A percentile compares a stretch with the other conserved stretches of the same genome.
Conservation (phyloP, 2,113 vertebrate genomes). For the Tyto alba region DNA sequence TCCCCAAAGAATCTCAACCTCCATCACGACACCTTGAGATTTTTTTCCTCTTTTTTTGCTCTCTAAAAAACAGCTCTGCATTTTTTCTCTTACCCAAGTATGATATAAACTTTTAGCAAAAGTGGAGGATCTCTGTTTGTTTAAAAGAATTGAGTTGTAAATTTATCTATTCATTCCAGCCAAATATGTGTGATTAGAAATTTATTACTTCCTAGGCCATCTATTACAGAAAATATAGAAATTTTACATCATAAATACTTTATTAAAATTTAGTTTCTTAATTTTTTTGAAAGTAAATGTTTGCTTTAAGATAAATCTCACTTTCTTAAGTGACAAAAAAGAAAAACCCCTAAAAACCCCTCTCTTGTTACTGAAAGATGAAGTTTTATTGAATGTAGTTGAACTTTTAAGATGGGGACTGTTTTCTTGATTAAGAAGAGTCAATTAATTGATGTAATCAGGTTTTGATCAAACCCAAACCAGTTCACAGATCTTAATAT, state of each 20-base stretch:
- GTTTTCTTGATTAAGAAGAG: background rate
- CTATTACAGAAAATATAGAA: background rate
- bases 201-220: background rate
- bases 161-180: background rate
- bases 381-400: background rate
- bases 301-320: background rate
- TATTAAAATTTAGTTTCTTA: background rate
- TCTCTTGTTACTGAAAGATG: background rate
- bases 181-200: background rate
- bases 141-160: background rate
- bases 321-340: background rate
- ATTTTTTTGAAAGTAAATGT: background rate
- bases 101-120: background rate
- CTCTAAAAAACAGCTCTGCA: background rate
- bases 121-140: background rate
- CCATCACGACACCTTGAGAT: background rate
- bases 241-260: background rate
- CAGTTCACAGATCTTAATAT: background rate
- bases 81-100: background rate
- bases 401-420: background rate
- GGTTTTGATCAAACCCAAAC: background rate
- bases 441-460: background rate
- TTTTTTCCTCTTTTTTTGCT: background rate
- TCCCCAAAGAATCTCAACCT: background rate
- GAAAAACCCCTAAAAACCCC: rapidly evolving